A percentile compares a stretch with the other conserved stretches of the same genome.
Evolutionary conservation across 2,888 invertebrate genomes (phyloP).

Genomic region (Lithophane semibrunnea): DNA sequence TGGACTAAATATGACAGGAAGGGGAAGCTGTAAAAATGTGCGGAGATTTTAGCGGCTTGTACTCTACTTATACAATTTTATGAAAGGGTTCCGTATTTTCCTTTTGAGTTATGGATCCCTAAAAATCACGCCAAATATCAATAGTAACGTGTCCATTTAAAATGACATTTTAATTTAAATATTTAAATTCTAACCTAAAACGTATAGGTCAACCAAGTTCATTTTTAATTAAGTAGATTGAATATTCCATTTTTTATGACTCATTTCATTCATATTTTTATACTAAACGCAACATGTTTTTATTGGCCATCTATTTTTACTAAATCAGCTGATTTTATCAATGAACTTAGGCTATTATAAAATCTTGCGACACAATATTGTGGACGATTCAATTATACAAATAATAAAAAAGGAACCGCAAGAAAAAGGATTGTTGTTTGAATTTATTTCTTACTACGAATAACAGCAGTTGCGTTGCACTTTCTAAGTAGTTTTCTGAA

Average conservation of each 20-base stretch:
- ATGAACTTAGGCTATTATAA: slow-evolving; percentile 23
- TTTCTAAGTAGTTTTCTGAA: neutral
- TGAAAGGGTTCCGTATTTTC: neutral
- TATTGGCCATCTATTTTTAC: slow-evolving; percentile 12
- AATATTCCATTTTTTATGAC: slow-evolving; percentile 12
- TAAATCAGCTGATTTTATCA: slow-evolving; percentile 28
- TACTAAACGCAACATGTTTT: neutral
- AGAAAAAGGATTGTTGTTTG: neutral
- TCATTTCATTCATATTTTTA: slow-evolving; percentile 46
- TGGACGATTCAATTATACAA: neutral
- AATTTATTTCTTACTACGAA: neutral
- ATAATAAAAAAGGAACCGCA: neutral
- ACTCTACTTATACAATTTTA: neutral
- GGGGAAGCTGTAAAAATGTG: slow-evolving; percentile 13
- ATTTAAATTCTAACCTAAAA: neutral
- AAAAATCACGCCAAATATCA: neutral
- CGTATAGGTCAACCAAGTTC: slow-evolving; percentile 17
- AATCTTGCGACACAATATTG: neutral
- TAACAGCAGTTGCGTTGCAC: too few species aligned
- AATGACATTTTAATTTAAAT: neutral
- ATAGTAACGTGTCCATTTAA: neutral
- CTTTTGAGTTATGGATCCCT: neutral
- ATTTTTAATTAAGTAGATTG: slow-evolving; percentile 5
- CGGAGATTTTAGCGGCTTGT: neutral
- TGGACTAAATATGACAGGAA: neutral